Percentiles rank a stretch among this genome's conserved stretches.
These are phyloP conservation scores for Epizoanthus fatuus DNA, from an alignment of 92 coral and sea anemone genomes.

Conservation along the genomic window DNA sequence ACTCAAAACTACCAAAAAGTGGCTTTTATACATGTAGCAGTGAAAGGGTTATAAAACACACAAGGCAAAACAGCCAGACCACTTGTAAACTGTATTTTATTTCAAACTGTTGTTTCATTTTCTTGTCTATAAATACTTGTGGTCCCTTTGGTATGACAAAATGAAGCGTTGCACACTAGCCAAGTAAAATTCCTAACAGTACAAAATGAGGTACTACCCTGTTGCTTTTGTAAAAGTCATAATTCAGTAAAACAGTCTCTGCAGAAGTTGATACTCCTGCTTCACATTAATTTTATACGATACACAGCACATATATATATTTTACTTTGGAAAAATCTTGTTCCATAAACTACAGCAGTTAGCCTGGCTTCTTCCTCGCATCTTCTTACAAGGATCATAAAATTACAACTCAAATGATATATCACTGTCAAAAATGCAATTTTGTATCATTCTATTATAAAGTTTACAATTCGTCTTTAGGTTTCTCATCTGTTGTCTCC, in stretches of 20 bases:
- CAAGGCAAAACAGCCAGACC: too few relatives aligned
- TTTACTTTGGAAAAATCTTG: neutral
- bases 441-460: neutral
- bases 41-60: neutral
- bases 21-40: slow-evolving; percentile 12
- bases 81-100: slow-evolving; percentile 29
- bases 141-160: slow-evolving; percentile 18
- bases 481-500: slow-evolving; percentile 52
- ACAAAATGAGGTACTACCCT: neutral
- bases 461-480: slow-evolving; percentile 90
- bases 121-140: slow-evolving; percentile 38
- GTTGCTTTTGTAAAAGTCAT: slow-evolving; percentile 1
- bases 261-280: slow-evolving; percentile 8
- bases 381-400: neutral
- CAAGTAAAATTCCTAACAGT: slow-evolving; percentile 21
- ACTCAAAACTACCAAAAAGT: neutral
- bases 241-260: slow-evolving; percentile 1
- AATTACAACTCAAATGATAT: neutral
- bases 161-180: slow-evolving; percentile 12
- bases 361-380: neutral
- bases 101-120: slow-evolving; percentile 11
- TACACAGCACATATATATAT: neutral
- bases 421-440: slow-evolving; percentile 7
- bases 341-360: neutral
- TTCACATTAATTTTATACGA: neutral